phyloP scores from a whole-genome alignment of 2,888 invertebrate species.

The Amiota mariae region DNA sequence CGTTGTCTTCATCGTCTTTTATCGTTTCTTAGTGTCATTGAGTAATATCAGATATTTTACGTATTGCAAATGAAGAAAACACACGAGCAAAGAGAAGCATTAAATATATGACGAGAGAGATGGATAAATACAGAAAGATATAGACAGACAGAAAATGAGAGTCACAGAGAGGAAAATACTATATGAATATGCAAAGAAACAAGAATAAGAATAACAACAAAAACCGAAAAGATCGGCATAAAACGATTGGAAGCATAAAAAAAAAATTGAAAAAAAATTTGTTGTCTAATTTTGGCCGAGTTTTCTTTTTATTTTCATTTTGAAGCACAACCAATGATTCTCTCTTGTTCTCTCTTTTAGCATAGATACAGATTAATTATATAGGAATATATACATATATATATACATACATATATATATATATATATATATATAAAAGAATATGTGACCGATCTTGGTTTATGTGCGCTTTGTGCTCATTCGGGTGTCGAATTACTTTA shows the following conservation, averaged over 20 bases:
- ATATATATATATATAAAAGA: constrained; percentile 21
- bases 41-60: constrained; percentile 28
- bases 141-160: too few relatives aligned
- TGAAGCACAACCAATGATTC: constrained; percentile 31
- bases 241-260: too few relatives aligned
- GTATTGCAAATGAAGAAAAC: not conserved
- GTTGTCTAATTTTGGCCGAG: constrained; percentile 71
- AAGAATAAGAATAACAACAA: too few relatives aligned
- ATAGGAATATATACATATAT: constrained; percentile 17
- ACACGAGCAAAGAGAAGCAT: too few relatives aligned
- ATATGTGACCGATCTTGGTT: constrained; percentile 15
- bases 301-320: constrained; percentile 48
- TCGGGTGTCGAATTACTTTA: constrained; percentile 68
- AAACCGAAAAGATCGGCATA: too few relatives aligned
- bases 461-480: constrained; percentile 42
- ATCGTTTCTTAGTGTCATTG: constrained; percentile 29
- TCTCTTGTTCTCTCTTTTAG: not conserved
- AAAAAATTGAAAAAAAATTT: too few relatives aligned
- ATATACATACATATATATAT: constrained; percentile 21
- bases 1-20: too few relatives aligned
- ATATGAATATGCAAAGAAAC: too few relatives aligned
- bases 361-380: not conserved
- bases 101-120: too few relatives aligned
- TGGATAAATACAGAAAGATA: too few relatives aligned
- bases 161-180: too few relatives aligned